Percentiles rank a stretch among this genome's conserved stretches.
phyloP scores from a whole-genome alignment of 2,888 invertebrate genomes.

The Erynnis tages region DNA sequence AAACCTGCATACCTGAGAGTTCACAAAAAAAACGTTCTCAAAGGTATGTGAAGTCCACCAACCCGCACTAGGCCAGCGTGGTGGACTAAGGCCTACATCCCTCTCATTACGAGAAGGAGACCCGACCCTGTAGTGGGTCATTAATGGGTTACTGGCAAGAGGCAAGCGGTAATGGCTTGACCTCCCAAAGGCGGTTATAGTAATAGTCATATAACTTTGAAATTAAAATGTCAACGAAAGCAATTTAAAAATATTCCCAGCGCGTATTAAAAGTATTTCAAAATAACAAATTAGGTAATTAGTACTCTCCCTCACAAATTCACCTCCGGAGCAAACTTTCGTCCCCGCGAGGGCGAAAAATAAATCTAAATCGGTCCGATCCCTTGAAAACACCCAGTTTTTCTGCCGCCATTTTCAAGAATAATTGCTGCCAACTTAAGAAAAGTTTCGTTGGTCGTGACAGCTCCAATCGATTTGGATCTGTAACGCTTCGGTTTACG shows the following conservation, averaged over 20 bases:
- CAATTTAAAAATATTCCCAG: background rate
- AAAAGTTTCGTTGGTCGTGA: constrained; percentile 36
- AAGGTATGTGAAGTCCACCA: too few species aligned
- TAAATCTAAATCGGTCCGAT: constrained; percentile 79
- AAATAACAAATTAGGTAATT: constrained; percentile 25
- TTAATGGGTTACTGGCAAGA: too few species aligned
- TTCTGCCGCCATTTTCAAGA: constrained; percentile 73
- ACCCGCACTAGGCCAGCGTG: too few species aligned
- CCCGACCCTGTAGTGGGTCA: too few species aligned
- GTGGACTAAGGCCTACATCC: too few species aligned
- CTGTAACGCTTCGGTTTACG: background rate
- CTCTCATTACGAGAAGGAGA: too few species aligned
- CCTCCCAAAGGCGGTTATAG: too few species aligned
- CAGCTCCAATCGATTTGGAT: background rate
- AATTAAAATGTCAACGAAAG: too few species aligned
- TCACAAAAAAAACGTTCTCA: too few species aligned
- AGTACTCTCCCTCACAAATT: constrained; percentile 23
- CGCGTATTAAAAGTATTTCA: background rate
- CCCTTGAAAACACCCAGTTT: constrained; percentile 76
- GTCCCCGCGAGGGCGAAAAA: constrained; percentile 67
- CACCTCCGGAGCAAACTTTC: constrained; percentile 58
- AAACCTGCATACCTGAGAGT: too few species aligned
- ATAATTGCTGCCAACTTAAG: constrained; percentile 71
- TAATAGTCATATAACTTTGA: too few species aligned
- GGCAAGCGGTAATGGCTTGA: too few species aligned